A percentile compares a stretch with the other conserved stretches of the same genome.
Conservation (phyloP, 1,140 invertebrate species). For the Micrasema longulum region DNA sequence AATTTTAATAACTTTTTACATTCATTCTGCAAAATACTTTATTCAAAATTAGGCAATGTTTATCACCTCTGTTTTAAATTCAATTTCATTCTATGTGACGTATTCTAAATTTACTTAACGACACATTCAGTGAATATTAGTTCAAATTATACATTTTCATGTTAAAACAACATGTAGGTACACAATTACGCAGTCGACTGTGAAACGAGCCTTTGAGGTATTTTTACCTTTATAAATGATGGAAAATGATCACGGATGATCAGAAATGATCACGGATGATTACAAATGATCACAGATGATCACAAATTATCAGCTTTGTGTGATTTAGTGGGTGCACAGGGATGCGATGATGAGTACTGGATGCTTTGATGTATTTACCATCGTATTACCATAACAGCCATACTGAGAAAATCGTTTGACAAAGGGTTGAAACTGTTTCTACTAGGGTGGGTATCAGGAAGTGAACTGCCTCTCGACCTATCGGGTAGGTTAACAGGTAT, state of each 20-base stretch:
- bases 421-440: background rate
- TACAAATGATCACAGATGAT: constrained; percentile 8
- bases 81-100: no score
- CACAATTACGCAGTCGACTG: constrained; percentile 1
- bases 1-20: no score
- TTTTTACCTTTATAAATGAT: constrained; percentile 2
- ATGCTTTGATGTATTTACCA: background rate
- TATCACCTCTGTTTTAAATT: no score
- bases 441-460: background rate
- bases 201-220: constrained; percentile 18
- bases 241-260: background rate
- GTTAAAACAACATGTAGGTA: background rate
- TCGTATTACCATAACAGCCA: constrained; percentile 23
- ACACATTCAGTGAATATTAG: no score
- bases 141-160: no score
- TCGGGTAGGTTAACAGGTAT: no score
- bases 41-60: no score
- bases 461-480: no score
- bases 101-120: no score
- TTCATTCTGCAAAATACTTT: no score
- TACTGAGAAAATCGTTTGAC: constrained; percentile 5
- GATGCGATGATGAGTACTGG: constrained; percentile 7
- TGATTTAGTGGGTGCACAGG: constrained; percentile 15
- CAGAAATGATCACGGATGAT: constrained; percentile 1
- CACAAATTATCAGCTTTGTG: constrained; percentile 10